phyloP scores from a whole-genome alignment of 2,797 vertebrate species.

The Trichosurus vulpecula region DNA sequence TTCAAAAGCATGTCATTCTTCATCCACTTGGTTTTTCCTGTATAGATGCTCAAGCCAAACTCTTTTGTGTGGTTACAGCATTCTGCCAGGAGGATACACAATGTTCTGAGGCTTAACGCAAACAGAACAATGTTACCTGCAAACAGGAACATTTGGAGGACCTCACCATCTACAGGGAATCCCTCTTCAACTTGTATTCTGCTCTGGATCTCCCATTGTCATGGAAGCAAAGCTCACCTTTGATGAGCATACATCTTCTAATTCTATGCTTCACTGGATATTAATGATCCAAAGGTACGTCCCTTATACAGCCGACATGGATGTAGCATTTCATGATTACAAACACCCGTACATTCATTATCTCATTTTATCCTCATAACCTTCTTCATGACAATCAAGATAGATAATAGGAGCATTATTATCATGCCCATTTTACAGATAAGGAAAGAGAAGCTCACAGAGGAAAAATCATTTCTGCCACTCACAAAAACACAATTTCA shows the following conservation, averaged over 20 bases:
- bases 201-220: background rate
- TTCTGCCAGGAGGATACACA: background rate
- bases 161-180: background rate
- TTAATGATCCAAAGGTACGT: background rate
- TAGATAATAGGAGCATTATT: background rate
- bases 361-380: background rate
- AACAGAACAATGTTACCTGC: background rate
- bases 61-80: background rate
- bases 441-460: background rate
- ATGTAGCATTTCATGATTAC: background rate
- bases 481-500: background rate
- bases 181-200: background rate
- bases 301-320: background rate
- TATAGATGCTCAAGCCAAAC: background rate
- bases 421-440: background rate
- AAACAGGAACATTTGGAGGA: background rate
- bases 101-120: background rate
- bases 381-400: background rate
- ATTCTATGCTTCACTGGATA: background rate
- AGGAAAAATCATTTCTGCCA: background rate
- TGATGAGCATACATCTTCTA: background rate
- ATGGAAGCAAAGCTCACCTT: background rate
- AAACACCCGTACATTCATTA: background rate
- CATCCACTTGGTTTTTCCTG: background rate
- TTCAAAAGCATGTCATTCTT: background rate